These are phyloP conservation scores for Scaptodrosophila lebanonensis DNA, from an alignment of 1,140 invertebrate genomes.

Conservation along the genomic window DNA sequence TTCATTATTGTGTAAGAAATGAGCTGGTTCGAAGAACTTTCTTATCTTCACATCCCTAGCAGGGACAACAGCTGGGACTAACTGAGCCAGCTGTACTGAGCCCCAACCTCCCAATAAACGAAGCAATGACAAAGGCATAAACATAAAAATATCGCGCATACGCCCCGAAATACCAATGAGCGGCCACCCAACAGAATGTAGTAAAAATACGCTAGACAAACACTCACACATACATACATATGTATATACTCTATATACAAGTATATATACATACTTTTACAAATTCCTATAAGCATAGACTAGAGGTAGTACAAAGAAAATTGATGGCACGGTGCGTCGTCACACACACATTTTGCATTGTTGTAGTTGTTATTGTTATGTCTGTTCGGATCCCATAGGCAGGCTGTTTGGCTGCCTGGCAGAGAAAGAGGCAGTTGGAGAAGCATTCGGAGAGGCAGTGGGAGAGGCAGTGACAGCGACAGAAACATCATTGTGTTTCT, in stretches of 20 bases:
- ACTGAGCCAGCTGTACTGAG: no score
- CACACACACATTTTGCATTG: constrained; percentile 1
- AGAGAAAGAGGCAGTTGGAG: no score
- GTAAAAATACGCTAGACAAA: constrained; percentile 15
- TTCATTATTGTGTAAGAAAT: no score
- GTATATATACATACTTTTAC: constrained; percentile 17
- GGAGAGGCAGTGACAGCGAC: constrained; percentile 10
- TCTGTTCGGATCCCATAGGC: constrained; percentile 19
- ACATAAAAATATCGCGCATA: constrained; percentile 46
- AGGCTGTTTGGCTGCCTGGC: no score
- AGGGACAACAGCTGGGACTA: no score
- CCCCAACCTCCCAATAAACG: no score
- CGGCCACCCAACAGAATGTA: constrained; percentile 17
- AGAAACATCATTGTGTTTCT: constrained; percentile 32
- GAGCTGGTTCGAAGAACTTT: no score
- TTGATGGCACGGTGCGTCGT: constrained; percentile 28
- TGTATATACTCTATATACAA: not conserved
- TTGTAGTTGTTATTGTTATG: constrained; percentile 37
- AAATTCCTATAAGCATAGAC: constrained; percentile 29
- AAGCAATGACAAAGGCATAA: no score
- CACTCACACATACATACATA: not conserved
- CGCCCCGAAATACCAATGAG: constrained; percentile 16
- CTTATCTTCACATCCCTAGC: no score
- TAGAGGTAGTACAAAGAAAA: no score
- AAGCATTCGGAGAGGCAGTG: no score